A percentile compares a stretch with the other conserved stretches of the same genome.
Conservation (phyloP, 2,113 vertebrate species). For the Leucoraja erinaceus region DNA sequence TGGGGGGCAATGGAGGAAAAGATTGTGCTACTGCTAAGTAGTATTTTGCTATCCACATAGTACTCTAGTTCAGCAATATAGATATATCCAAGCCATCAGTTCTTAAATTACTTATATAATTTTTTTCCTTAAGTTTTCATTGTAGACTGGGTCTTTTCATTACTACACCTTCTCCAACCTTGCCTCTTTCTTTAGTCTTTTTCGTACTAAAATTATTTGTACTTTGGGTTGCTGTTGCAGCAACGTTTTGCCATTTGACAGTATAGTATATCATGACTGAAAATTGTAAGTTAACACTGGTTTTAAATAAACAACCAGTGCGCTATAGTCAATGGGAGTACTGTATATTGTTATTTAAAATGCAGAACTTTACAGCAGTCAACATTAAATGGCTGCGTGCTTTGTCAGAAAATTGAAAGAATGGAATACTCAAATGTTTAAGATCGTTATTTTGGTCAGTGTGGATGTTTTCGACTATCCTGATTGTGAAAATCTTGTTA, state of each 20-base stretch:
- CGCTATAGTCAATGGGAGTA: neutral
- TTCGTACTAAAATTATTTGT: neutral
- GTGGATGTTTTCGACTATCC: neutral
- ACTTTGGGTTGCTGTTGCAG: neutral
- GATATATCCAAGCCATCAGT: too few relatives aligned
- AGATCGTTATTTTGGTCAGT: neutral
- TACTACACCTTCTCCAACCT: too few relatives aligned
- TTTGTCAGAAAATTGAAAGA: neutral
- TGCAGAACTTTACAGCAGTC: neutral
- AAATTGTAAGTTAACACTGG: neutral
- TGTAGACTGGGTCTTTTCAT: neutral
- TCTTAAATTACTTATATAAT: too few relatives aligned
- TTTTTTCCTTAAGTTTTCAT: neutral
- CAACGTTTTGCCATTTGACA: neutral
- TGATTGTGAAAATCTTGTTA: neutral
- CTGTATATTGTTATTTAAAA: conserved; percentile 16
- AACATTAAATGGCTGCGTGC: neutral
- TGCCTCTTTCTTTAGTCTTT: neutral
- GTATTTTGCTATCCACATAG: neutral
- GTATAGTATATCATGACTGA: neutral
- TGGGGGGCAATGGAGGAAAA: neutral
- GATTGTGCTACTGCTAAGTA: neutral
- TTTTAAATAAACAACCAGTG: neutral
- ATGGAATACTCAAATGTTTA: neutral
- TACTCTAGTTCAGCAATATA: neutral